A percentile compares a stretch with the other conserved stretches of the same genome.
Evolutionary conservation across 2,113 vertebrate genomes (phyloP).

Genomic region (Formicarius rufipectus): DNA sequence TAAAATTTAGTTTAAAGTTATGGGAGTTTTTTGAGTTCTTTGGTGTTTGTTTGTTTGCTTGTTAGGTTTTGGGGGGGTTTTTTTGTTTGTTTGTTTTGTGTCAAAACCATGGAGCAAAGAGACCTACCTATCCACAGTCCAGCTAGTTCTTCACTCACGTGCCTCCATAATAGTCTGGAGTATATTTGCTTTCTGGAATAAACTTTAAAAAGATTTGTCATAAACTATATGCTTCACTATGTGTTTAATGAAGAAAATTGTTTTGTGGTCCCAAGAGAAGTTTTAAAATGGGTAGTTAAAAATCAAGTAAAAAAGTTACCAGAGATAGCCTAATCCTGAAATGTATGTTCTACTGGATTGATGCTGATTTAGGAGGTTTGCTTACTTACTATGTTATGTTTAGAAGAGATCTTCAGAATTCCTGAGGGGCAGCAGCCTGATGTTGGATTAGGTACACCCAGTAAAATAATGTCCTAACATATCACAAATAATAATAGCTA

Average conservation of each 20-base stretch:
- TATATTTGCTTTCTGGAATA: background rate
- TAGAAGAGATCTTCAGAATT: background rate
- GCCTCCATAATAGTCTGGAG: background rate
- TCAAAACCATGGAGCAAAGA: background rate
- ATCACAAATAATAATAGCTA: background rate
- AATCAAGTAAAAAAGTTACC: background rate
- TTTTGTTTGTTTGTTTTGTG: background rate
- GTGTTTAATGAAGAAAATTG: background rate
- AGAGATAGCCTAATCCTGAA: background rate
- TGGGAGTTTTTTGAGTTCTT: background rate
- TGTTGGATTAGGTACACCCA: background rate
- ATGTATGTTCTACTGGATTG: background rate
- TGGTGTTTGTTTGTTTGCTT: fast-evolving
- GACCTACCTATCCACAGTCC: background rate
- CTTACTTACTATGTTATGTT: background rate
- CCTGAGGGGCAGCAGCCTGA: background rate
- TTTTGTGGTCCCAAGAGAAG: background rate
- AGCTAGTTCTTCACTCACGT: background rate
- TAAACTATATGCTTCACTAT: background rate
- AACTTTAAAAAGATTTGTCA: background rate
- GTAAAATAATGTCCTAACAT: background rate
- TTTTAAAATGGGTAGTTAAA: background rate
- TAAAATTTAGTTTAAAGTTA: background rate
- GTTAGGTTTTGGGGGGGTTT: background rate
- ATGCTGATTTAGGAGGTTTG: background rate